A percentile compares a stretch with the other conserved stretches of the same genome.
Evolutionary conservation across 2,797 vertebrate genomes (phyloP).

Genomic region (Cyclura pinguis): DNA sequence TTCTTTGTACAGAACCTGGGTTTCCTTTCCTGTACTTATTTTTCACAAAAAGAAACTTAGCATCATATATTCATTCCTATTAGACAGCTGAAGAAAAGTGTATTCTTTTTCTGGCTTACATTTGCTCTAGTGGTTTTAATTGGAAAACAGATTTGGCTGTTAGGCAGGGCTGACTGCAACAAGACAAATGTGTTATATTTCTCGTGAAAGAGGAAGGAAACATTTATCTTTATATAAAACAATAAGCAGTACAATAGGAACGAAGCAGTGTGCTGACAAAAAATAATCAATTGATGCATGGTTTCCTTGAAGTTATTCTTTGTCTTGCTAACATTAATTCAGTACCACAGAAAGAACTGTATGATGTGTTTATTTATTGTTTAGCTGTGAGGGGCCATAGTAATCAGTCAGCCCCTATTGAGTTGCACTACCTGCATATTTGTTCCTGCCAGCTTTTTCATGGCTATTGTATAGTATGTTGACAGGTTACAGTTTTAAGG

Average conservation of each 20-base stretch:
- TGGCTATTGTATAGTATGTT: neutral
- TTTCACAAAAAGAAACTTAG: neutral
- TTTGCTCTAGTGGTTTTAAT: constrained; percentile 44
- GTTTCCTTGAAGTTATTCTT: constrained; percentile 26
- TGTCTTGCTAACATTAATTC: constrained; percentile 49
- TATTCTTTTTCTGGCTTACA: constrained; percentile 13
- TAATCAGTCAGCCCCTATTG: constrained; percentile 24
- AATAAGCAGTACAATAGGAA: constrained; percentile 25
- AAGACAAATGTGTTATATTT: constrained; percentile 45
- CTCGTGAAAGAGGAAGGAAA: constrained; percentile 40
- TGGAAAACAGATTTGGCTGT: constrained; percentile 41
- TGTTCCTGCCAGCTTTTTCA: constrained; percentile 1
- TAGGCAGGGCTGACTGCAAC: constrained; percentile 42
- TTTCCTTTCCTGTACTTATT: constrained; percentile 15
- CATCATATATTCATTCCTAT: constrained; percentile 1
- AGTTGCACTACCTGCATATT: constrained; percentile 3
- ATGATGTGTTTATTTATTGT: constrained; percentile 42
- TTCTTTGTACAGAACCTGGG: neutral
- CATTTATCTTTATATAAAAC: constrained; percentile 45
- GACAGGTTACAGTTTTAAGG: neutral
- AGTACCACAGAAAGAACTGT: neutral
- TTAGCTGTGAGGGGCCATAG: constrained; percentile 10
- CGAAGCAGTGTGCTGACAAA: constrained; percentile 1
- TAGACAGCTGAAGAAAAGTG: neutral
- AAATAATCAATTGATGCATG: neutral